A percentile compares a stretch with the other conserved stretches of the same genome.
Evolutionary conservation across 2,888 invertebrate species (phyloP).

Genomic region (Hemistola chrysoprasaria): DNA sequence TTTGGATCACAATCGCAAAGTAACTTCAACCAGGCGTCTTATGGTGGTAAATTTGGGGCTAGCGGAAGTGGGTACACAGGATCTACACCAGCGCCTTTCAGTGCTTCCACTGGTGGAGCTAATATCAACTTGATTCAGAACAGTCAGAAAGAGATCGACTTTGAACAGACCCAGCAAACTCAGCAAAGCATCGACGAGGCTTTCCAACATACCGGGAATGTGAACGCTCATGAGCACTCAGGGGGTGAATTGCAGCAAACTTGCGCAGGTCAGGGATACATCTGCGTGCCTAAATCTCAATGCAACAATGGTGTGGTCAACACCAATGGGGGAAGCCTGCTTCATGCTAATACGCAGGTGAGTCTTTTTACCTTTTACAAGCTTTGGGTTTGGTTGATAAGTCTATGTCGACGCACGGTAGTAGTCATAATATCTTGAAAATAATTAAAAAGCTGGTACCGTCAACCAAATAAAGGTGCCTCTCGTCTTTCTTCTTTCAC

Average conservation of each 20-base stretch:
- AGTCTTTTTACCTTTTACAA: slow-evolving; percentile 47
- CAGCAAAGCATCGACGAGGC: slow-evolving; percentile 63
- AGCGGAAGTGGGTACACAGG: slow-evolving; percentile 53
- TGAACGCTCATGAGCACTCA: slow-evolving; percentile 47
- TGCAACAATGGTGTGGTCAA: slow-evolving; percentile 84
- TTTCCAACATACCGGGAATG: slow-evolving; percentile 60
- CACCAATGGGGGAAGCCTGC: slow-evolving; percentile 68
- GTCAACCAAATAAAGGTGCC: too few species aligned
- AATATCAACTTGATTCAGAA: slow-evolving; percentile 65
- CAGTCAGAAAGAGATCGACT: slow-evolving; percentile 60
- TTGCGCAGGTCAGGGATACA: slow-evolving; percentile 82
- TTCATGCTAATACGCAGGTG: slow-evolving; percentile 79
- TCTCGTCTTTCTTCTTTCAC: too few species aligned
- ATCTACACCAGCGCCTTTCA: slow-evolving; percentile 66
- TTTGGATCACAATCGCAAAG: slow-evolving; percentile 6
- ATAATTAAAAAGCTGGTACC: too few species aligned
- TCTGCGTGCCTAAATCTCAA: slow-evolving; percentile 83
- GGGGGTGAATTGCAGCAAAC: slow-evolving; percentile 71
- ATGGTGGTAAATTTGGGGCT: slow-evolving; percentile 42
- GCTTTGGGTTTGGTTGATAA: too few species aligned
- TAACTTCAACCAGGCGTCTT: slow-evolving; percentile 26
- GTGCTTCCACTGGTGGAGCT: slow-evolving; percentile 48
- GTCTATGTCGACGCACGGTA: too few species aligned
- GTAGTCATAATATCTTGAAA: too few species aligned
- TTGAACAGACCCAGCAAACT: slow-evolving; percentile 58